These are phyloP conservation scores for Callyntrura sp. DNA, from an alignment of 2,888 invertebrate species.

Conservation along the genomic window DNA sequence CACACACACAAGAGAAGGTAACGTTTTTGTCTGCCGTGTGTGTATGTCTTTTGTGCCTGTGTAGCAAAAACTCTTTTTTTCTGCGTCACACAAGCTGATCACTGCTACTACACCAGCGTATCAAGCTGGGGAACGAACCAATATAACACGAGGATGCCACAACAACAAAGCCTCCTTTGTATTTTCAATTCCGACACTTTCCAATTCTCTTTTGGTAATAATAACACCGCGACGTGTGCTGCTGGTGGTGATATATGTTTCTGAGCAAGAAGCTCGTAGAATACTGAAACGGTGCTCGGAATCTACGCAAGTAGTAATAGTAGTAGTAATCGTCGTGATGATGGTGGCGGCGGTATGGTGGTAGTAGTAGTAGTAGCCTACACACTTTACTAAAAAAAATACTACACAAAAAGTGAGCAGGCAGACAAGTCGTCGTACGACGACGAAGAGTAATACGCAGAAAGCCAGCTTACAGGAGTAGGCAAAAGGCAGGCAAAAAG, in stretches of 20 bases:
- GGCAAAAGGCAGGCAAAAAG: background rate
- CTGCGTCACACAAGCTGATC: background rate
- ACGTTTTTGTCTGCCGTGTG: background rate
- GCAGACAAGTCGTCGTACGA: background rate
- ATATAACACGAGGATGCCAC: too few species aligned
- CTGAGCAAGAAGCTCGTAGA: conserved; percentile 73
- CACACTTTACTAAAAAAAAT: background rate
- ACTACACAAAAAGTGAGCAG: background rate
- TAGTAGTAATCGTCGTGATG: conserved; percentile 50
- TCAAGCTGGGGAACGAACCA: too few species aligned
- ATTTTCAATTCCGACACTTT: too few species aligned
- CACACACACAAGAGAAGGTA: background rate
- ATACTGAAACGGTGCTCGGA: conserved; percentile 66
- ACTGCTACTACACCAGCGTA: too few species aligned
- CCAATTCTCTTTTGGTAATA: background rate
- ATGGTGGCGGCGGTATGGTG: conserved; percentile 9
- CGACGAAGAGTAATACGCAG: background rate
- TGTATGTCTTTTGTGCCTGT: background rate
- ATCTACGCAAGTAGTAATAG: conserved; percentile 64
- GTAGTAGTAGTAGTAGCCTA: conserved; percentile 52
- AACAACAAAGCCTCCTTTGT: too few species aligned
- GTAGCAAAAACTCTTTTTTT: background rate
- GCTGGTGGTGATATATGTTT: conserved; percentile 58
- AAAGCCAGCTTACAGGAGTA: background rate
- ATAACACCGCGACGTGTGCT: conserved; percentile 27